Base-by-base conservation (phyloP, 2,113 vertebrate species). In the Tupaia tana region DNA sequence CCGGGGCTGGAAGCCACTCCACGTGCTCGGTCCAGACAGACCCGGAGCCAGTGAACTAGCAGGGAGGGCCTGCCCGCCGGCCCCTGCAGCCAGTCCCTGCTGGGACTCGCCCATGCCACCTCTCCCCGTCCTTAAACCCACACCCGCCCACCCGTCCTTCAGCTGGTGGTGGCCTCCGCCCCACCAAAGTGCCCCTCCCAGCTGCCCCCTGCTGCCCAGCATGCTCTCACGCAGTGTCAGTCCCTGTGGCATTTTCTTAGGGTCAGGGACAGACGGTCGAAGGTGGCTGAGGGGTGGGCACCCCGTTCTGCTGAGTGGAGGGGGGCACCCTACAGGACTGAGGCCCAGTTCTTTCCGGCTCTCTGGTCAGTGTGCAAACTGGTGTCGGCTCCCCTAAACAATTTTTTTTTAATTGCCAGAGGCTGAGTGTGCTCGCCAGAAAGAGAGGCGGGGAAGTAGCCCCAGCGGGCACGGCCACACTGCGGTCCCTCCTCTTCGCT, bases 201-300 rank as follows among this genome's bases (percentile, higher is more conserved):
- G 14, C 64, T 70, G 9, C 2, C 1, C 9, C 1, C 22, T 10
- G 0, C n/a, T 25, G 56, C 64, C 0, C 10, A 34, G 56, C 8
- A 1, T 1, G 4, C 22, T 43, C 6, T 58, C 10, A 25, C 58
- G 4, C 8, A 22, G 79, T 29, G 69, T 61, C 15, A 0, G 1
- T 54, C 20, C 59, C 43, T 43, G 43, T 43, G 43, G 43, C 43
- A 43, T 43, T 12, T 78, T 31, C 16, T 9, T 1, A 13, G 86
- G 22, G n/a, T 27, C 18, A 8, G 14, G 9, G 43, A 43, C 43
- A 43, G 43, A 43, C 43, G 43, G 43, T 43, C 43, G 43, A 43
- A 43, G 43, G 43, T 43, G 43, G 43, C 43, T 43, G 43, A 43
- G 43, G 43, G 43, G 43, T 43, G 43, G 43, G 43, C 6, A 43